Conservation (phyloP, 2,797 vertebrate species). For the Hylomyscus alleni region DNA sequence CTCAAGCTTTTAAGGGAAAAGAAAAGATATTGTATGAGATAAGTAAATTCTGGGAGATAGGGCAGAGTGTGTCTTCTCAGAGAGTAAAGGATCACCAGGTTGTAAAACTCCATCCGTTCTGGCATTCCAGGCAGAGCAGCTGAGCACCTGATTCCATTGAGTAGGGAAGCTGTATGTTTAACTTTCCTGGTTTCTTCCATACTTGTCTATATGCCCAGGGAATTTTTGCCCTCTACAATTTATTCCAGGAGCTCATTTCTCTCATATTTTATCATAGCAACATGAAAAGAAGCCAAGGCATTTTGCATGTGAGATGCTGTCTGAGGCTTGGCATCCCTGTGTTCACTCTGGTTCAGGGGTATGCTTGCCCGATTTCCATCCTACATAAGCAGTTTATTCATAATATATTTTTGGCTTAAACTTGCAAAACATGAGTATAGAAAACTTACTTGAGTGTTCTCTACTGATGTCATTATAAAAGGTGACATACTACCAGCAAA, state of each 20-base stretch:
- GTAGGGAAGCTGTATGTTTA: neutral
- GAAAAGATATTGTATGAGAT: neutral
- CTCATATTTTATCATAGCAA: neutral
- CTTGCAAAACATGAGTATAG: neutral
- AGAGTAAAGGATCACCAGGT: neutral
- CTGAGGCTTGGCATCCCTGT: neutral
- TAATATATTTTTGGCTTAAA: constrained; percentile 9
- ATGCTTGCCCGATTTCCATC: neutral
- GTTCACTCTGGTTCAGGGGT: neutral
- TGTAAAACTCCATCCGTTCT: neutral
- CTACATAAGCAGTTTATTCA: neutral
- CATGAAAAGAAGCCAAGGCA: neutral
- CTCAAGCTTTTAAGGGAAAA: neutral
- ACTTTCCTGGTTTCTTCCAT: neutral
- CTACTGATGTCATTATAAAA: neutral
- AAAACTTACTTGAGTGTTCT: neutral
- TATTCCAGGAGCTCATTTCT: neutral
- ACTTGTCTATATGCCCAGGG: neutral
- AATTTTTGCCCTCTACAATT: neutral
- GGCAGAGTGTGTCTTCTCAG: neutral
- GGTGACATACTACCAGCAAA: neutral
- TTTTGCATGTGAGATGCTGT: neutral
- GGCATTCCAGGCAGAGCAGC: neutral
- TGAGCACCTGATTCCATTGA: neutral
- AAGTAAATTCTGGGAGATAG: neutral